Percentiles rank a stretch among this genome's conserved stretches.
Evolutionary conservation across 2,888 invertebrate species (phyloP).

Genomic region (Cheilosia urbana): DNA sequence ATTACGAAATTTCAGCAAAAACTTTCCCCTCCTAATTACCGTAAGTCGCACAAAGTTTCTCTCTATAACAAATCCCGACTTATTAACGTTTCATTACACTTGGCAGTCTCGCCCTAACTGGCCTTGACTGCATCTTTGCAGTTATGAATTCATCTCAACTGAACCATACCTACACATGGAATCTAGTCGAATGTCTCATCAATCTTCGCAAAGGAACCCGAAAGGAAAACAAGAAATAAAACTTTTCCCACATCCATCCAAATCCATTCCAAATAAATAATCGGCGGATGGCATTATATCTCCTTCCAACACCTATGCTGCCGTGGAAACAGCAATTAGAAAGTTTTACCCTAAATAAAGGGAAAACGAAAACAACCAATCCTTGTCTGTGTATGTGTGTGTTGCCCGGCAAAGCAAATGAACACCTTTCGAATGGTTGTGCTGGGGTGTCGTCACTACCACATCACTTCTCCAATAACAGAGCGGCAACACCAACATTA

Average conservation of each 20-base stretch:
- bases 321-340: slow-evolving; percentile 38
- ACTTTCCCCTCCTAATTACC: slow-evolving; percentile 59
- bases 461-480: slow-evolving; percentile 22
- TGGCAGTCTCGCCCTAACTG: background rate
- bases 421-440: slow-evolving; percentile 46
- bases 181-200: slow-evolving; percentile 35
- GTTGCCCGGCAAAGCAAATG: slow-evolving; percentile 27
- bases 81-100: slow-evolving; percentile 69
- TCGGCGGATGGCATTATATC: slow-evolving; percentile 25
- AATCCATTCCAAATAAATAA: slow-evolving; percentile 80
- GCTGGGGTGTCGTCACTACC: slow-evolving; percentile 15
- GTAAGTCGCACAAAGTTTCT: slow-evolving; percentile 51
- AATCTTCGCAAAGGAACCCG: slow-evolving; percentile 60
- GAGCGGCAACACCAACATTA: slow-evolving; percentile 43
- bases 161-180: background rate
- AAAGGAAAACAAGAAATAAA: slow-evolving; percentile 19
- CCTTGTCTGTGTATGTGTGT: background rate
- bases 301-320: background rate
- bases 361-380: slow-evolving; percentile 3
- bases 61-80: slow-evolving; percentile 59
- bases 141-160: slow-evolving; percentile 31
- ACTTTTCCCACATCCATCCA: slow-evolving; percentile 80
- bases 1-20: slow-evolving; percentile 40
- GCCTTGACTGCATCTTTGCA: slow-evolving; percentile 40
- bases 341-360: slow-evolving; percentile 40